Evolutionary conservation across 2,113 vertebrate genomes (phyloP).

Genomic region (Zosterops borbonicus): DNA sequence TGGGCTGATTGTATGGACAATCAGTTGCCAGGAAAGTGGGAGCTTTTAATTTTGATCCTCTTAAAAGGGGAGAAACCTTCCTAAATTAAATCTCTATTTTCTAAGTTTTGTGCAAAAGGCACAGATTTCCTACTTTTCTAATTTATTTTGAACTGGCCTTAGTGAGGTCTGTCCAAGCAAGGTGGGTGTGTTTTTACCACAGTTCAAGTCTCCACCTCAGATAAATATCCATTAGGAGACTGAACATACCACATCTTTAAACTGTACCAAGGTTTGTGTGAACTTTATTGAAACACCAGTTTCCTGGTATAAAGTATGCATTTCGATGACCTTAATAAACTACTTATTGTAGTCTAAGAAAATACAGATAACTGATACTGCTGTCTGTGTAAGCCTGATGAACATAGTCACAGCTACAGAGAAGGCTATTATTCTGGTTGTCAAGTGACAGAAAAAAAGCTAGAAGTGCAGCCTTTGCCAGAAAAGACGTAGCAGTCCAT

Average conservation of each 20-base stretch:
- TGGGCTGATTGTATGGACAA: not conserved
- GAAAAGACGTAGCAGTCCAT: not conserved
- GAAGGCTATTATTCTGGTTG: not conserved
- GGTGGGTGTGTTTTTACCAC: not conserved
- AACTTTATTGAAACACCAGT: not conserved
- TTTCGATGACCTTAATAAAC: not conserved
- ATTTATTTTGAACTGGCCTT: not conserved
- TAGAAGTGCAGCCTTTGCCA: not conserved
- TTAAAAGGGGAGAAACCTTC: not conserved
- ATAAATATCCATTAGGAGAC: not conserved
- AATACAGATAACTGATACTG: not conserved
- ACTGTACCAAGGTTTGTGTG: not conserved
- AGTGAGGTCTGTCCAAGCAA: not conserved
- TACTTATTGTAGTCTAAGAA: not conserved
- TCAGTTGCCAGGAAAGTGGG: not conserved
- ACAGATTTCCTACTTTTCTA: not conserved
- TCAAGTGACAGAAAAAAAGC: not conserved
- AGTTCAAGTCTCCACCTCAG: not conserved
- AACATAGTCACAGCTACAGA: not conserved
- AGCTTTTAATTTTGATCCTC: not conserved
- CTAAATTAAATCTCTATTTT: not conserved
- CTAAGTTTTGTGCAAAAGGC: not conserved
- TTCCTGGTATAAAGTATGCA: not conserved
- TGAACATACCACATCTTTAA: not conserved
- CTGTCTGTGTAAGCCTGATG: not conserved